These are phyloP conservation scores for Kobus ellipsiprymnus DNA, from an alignment of 2,113 vertebrate genomes.

Conservation along the genomic window DNA sequence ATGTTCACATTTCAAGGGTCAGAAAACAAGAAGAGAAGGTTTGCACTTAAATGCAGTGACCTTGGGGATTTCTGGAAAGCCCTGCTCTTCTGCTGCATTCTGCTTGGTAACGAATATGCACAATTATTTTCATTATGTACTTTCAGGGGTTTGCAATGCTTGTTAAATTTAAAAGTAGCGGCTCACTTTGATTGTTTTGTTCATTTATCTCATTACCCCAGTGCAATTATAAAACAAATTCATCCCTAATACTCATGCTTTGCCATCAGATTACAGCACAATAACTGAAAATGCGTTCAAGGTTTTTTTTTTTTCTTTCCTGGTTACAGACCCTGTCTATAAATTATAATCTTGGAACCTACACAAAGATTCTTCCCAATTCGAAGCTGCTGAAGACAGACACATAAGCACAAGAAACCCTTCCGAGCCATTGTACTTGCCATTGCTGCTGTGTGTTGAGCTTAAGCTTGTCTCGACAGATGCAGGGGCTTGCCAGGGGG, in stretches of 20 bases:
- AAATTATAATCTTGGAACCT: background rate
- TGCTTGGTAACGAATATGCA: background rate
- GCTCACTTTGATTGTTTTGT: background rate
- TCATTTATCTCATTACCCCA: background rate
- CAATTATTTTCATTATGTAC: background rate
- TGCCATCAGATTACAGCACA: background rate
- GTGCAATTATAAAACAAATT: background rate
- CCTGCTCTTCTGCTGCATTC: background rate
- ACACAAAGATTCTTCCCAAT: background rate
- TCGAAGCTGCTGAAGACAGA: background rate
- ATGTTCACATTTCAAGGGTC: background rate
- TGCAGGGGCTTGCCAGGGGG: background rate
- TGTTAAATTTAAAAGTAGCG: background rate
- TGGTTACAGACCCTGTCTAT: accelerated
- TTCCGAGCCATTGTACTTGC: background rate
- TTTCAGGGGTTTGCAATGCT: background rate
- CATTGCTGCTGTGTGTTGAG: background rate
- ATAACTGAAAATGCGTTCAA: background rate
- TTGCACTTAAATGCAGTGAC: too few species aligned
- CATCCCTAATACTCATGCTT: background rate
- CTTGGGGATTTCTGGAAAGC: background rate
- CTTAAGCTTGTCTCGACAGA: background rate
- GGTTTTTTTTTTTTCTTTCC: background rate
- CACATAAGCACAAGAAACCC: accelerated
- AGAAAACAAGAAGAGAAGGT: background rate